phyloP scores from a whole-genome alignment of 2,888 invertebrate species.

The Hedychridium roseum region DNA sequence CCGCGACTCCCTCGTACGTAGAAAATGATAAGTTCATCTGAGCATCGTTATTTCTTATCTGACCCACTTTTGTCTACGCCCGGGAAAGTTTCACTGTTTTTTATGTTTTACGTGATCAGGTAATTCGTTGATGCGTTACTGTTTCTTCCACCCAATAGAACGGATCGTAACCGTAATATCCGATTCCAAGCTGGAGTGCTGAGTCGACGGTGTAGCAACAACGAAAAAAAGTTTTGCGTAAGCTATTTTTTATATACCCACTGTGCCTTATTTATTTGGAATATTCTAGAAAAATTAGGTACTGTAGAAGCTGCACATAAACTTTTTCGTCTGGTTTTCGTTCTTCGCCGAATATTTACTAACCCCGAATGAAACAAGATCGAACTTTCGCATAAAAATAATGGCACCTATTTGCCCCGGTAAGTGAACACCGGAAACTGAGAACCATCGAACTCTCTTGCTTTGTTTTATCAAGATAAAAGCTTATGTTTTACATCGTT shows the following conservation, averaged over 20 bases:
- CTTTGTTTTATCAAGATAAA: no score
- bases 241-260: conserved; percentile 8
- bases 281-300: conserved; percentile 10
- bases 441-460: no score
- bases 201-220: no score
- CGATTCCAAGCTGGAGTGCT: conserved; percentile 2
- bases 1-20: no score
- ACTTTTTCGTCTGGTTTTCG: no score
- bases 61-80: conserved; percentile 1
- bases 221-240: not conserved
- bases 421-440: no score
- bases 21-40: no score
- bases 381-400: no score
- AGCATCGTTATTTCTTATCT: no score
- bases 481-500: no score
- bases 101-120: conserved; percentile 9
- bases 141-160: conserved; percentile 10
- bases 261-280: conserved; percentile 8
- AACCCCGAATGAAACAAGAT: conserved; percentile 3
- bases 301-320: no score
- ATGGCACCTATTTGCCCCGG: no score
- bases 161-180: conserved; percentile 8
- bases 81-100: conserved; percentile 6
- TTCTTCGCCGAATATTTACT: conserved; percentile 5
- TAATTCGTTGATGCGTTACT: conserved; percentile 13